Conservation (phyloP, 2,113 vertebrate species). For the Dipodomys ordii region DNA sequence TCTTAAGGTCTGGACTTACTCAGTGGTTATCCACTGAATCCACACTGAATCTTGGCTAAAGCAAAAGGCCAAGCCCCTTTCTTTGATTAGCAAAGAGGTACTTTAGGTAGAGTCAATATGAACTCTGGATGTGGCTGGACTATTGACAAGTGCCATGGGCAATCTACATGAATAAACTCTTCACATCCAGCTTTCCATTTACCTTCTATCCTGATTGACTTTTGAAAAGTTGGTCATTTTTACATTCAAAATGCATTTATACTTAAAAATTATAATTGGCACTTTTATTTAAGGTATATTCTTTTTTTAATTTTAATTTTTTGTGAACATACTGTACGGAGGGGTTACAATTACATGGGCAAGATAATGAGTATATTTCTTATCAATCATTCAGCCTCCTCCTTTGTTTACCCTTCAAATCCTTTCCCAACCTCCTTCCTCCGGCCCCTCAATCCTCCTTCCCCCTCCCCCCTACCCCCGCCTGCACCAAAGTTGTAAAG, state of each 20-base stretch:
- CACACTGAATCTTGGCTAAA: constrained; percentile 30
- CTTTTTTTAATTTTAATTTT: too few relatives aligned
- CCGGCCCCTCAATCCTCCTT: too few relatives aligned
- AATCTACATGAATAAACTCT: not conserved
- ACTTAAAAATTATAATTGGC: constrained; percentile 40
- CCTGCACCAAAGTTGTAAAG: too few relatives aligned
- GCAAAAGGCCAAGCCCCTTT: constrained; percentile 56
- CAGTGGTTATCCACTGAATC: constrained; percentile 46
- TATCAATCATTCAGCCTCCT: too few relatives aligned
- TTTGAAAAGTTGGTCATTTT: constrained; percentile 65
- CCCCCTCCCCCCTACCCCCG: too few relatives aligned
- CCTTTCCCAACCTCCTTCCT: too few relatives aligned
- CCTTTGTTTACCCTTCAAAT: too few relatives aligned
- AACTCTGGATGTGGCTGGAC: constrained; percentile 33
- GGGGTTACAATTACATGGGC: too few relatives aligned
- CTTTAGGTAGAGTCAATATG: constrained; percentile 63
- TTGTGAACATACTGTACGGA: too few relatives aligned
- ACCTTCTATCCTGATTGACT: constrained; percentile 52
- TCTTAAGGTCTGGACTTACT: constrained; percentile 69
- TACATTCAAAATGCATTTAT: constrained; percentile 27
- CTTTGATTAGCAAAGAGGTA: constrained; percentile 68
- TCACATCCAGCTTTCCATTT: not conserved
- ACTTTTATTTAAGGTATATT: too few relatives aligned
- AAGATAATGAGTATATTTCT: too few relatives aligned
- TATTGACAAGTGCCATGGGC: not conserved